These are phyloP conservation scores for Brienomyrus longianalis DNA, from an alignment of 2,113 vertebrate genomes.

Conservation along the genomic window DNA sequence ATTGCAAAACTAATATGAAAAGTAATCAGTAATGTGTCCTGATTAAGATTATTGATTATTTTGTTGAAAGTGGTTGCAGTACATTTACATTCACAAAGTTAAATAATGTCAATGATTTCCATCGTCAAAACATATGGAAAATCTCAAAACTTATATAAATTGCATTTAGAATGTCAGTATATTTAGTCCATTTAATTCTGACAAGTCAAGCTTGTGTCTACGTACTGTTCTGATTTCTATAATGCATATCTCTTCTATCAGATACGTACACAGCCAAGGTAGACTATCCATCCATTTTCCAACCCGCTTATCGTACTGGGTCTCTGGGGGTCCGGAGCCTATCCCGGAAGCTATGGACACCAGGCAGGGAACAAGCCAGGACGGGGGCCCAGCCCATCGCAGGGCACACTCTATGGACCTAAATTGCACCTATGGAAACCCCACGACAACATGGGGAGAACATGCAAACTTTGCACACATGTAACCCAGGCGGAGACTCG, in stretches of 20 bases:
- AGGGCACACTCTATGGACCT: no score
- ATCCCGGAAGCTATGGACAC: no score
- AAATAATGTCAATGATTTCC: not conserved
- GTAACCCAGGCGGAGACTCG: no score
- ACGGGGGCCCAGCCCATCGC: no score
- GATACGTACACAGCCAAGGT: not conserved
- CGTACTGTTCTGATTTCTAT: not conserved
- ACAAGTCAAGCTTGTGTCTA: not conserved
- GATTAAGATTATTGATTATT: not conserved
- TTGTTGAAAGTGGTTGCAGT: not conserved
- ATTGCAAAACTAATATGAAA: not conserved
- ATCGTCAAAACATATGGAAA: not conserved
- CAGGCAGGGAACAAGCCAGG: no score
- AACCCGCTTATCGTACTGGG: no score
- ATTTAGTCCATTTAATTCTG: not conserved
- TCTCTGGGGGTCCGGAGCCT: no score
- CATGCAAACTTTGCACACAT: no score
- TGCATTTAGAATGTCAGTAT: not conserved
- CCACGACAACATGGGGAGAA: no score
- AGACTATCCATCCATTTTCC: no score
- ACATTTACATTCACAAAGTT: not conserved
- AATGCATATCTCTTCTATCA: not conserved
- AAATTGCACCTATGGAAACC: no score
- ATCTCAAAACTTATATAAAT: not conserved
- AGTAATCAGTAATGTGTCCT: not conserved